Evolutionary conservation across 2,888 invertebrate genomes (phyloP), one percentile per base, ranked within the genome.

Genomic region (Macaria liturata): DNA sequence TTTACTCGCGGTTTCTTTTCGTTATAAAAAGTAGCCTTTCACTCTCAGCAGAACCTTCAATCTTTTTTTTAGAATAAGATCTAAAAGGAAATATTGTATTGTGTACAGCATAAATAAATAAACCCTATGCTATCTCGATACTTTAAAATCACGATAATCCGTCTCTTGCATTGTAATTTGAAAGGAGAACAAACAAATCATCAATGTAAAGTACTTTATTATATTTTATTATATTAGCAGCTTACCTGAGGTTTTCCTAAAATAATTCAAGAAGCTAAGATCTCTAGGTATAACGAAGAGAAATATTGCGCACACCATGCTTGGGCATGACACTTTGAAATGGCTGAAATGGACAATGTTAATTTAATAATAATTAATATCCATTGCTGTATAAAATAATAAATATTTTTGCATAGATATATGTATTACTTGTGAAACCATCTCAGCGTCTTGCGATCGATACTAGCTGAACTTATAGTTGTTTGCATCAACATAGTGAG

Each of bases 231-330:
- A 30, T 30, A 40, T 30, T 32, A 9, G 3, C n/a, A n/a, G 4
- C 9, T 48, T 64, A 87, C 84, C 77, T 9, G 67, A 54, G 30
- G 61, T 66, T 53, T 59, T 73, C 55, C 68, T 75, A 61, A 84
- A 83, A 64, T 82, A 82, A 32, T 70, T 77, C 1, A 82, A 3
- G 32, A 81, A 83, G 3, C 78, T 70, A 20, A 77, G 54, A 39
- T 84, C 74, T 4, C 62, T 68, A n/a, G 88, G 88, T 4, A 68
- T 65, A 1, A 84, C 20, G 50, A 84, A 86, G 3, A 88, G 67
- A 4, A 84, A 37, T 0, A 83, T 32, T 0, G 75, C 78, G 46
- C 77, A 69, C n/a, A 86, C 46, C 3, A 82, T 57, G 30, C 74
- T 70, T 0, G 86, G 84, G 3, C 81, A 74, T 0, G 78, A 77